Evolutionary conservation across 2,113 vertebrate genomes (phyloP), one percentile per base, ranked within the genome.

Genomic region (Rhinopomastus cyanomelas): DNA sequence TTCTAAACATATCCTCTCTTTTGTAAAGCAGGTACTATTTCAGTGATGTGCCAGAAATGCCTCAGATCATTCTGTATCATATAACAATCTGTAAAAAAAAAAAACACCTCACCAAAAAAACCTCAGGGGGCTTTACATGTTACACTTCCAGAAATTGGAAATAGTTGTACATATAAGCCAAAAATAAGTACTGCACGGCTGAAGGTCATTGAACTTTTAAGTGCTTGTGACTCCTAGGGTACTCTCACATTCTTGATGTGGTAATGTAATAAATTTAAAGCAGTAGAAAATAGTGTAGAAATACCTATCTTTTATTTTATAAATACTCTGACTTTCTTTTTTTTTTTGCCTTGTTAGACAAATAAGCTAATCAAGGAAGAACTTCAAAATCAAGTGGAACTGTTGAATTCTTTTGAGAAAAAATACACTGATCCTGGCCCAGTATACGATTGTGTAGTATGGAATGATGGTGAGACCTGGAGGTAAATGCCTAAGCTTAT

Each of bases 341-440:
- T 90, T 79, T 81, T 42, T 42, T 92, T 9, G 0, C 12, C 3
- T 46, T 79, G 11, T 30, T 93, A 96, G 99, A 94, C 95, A 86
- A 99, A 98, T 96, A 99, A 99, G 88, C 90, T 99, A 77, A 96
- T 98, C 92, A 99, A 98, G 81, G 99, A 99, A 93, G 99, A 99
- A 88, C 95, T 99, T 53, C 99, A 99, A 92, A 98, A 98, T 93
- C 98, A 98, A 94, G 98, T 98, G 37, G 99, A 99, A 95, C 96
- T 99, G 62, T 95, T 99, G 39, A 98, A 98, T 87, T 98, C 98
- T 49, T 97, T 99, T 96, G 99, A 99, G 96, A 99, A 99, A 97
- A 99, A 99, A 92, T 99, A 98, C 29, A 98, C 98, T 52, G 99
- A 99, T 92, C 98, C 98, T n/a, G 99, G 99, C 53, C 99, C 99